These are phyloP conservation scores for Bombyx mori DNA, from an alignment of 1,140 invertebrate species.

Conservation along the genomic window ASM3026992v2 NC_085109.1:5523001-5523500, in stretches of 20 bases:
- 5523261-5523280: too few species aligned
- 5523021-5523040: slow-evolving; percentile 84
- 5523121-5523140: slow-evolving; percentile 18
- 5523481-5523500: slow-evolving; percentile 77
- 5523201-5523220: slow-evolving; percentile 77
- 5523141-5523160: slow-evolving; percentile 77
- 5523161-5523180: slow-evolving; percentile 72
- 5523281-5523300: background rate
- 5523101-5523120: too few species aligned
- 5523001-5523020: slow-evolving; percentile 74
- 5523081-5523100: too few species aligned
- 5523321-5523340: slow-evolving; percentile 73
- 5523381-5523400: slow-evolving; percentile 58
- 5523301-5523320: slow-evolving; percentile 71
- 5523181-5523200: slow-evolving; percentile 80
- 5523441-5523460: too few species aligned
- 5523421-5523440: too few species aligned
- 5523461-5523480: slow-evolving; percentile 5
- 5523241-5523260: too few species aligned
- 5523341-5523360: slow-evolving; percentile 73
- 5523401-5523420: too few species aligned
- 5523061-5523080: too few species aligned
- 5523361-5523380: slow-evolving; percentile 83
- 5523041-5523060: slow-evolving; percentile 33
- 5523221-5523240: too few species aligned